Evolutionary conservation across 2,888 invertebrate species (phyloP).

Genomic region (Resseliella maxima): DNA sequence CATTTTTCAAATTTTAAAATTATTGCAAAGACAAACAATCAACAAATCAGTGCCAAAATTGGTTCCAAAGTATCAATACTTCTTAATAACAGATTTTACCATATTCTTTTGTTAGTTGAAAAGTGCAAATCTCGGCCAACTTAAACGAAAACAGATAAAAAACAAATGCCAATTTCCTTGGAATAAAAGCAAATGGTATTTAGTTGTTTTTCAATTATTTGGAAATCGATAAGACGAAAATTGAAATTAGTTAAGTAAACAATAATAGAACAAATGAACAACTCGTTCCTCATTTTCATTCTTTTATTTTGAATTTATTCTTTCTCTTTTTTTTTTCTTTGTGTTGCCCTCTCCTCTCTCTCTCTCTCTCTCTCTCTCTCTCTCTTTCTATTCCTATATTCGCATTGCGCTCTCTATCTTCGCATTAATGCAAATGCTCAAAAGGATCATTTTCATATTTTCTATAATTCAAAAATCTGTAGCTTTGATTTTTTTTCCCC

Average conservation of each 20-base stretch:
- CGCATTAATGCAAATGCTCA: slow-evolving; percentile 12
- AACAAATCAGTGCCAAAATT: too few species aligned
- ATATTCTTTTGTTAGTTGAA: neutral
- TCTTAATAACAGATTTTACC: too few species aligned
- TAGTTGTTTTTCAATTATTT: slow-evolving; percentile 27
- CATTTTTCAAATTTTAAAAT: too few species aligned
- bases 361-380: too few species aligned
- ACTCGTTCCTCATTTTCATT: neutral
- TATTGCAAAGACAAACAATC: too few species aligned
- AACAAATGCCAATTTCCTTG: slow-evolving; percentile 18
- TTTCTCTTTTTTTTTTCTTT: too few species aligned
- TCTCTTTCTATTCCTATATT: too few species aligned
- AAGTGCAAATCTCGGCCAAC: neutral
- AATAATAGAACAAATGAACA: slow-evolving; percentile 1
- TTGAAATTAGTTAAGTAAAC: slow-evolving; percentile 21
- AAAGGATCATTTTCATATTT: slow-evolving; percentile 21
- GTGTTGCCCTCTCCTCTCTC: too few species aligned
- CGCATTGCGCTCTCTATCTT: too few species aligned
- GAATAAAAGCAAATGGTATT: slow-evolving; percentile 34
- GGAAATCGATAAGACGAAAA: slow-evolving; percentile 35
- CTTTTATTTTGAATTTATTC: too few species aligned
- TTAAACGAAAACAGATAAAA: neutral
- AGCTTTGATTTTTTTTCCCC: neutral
- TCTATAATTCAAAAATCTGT: neutral
- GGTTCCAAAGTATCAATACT: too few species aligned